These are phyloP conservation scores for Amphiduros pacificus DNA, from an alignment of 2,888 invertebrate species.

Conservation along the genomic window DNA sequence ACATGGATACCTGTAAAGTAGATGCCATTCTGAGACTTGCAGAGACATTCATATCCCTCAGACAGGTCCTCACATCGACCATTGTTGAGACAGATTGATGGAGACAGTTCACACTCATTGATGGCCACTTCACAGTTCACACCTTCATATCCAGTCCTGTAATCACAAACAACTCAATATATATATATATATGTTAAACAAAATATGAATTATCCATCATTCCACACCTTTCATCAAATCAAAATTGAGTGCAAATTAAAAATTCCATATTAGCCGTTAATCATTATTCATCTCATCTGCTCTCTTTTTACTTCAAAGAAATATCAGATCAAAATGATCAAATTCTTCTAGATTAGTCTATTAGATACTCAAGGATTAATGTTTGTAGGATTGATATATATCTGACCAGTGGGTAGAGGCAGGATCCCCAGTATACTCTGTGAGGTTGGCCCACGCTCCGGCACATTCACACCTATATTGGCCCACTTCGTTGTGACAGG, in stretches of 20 bases:
- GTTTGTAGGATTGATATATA: neutral
- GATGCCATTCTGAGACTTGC: constrained; percentile 4
- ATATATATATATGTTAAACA: neutral
- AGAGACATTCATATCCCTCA: constrained; percentile 11
- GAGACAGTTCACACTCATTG: constrained; percentile 6
- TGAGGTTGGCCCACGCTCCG: constrained; percentile 12
- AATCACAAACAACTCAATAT: neutral
- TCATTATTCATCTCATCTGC: too few species aligned
- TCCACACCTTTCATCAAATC: too few species aligned
- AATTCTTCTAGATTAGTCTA: neutral
- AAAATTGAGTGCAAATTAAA: too few species aligned
- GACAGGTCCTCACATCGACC: constrained; percentile 7
- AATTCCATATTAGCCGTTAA: too few species aligned
- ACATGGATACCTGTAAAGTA: too few species aligned
- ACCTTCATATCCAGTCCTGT: constrained; percentile 16
- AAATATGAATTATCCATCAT: too few species aligned
- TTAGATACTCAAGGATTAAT: neutral
- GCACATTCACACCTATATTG: constrained; percentile 70
- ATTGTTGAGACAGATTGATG: constrained; percentile 18
- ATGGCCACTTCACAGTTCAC: constrained; percentile 11
- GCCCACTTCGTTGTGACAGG: constrained; percentile 66
- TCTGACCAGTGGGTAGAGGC: constrained; percentile 2
- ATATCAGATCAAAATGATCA: neutral
- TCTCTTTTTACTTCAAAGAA: too few species aligned
- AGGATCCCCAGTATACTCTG: constrained; percentile 6